These are phyloP conservation scores for Columba janthina DNA, from an alignment of 2,113 vertebrate genomes.

Conservation along the genomic window DNA sequence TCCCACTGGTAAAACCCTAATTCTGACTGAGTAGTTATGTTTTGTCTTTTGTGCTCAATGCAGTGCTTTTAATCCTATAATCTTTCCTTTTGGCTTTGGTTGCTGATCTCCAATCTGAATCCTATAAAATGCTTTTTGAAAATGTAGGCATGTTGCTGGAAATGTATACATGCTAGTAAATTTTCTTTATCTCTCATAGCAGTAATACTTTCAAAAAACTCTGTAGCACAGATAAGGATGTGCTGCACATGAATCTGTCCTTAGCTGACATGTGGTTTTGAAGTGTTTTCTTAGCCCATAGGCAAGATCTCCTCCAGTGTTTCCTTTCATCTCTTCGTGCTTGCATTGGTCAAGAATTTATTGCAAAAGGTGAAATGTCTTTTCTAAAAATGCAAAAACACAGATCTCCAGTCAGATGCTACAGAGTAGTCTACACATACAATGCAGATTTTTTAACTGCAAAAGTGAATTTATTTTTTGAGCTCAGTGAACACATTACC, in stretches of 20 bases:
- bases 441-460: background rate
- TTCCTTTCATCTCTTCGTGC: slow-evolving; percentile 4
- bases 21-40: background rate
- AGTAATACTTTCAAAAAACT: slow-evolving; percentile 11
- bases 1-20: background rate
- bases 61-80: background rate
- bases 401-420: background rate
- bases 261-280: slow-evolving; percentile 24
- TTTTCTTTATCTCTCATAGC: slow-evolving; percentile 15
- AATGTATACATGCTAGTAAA: background rate
- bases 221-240: background rate
- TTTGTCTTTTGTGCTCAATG: background rate
- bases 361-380: slow-evolving; percentile 1
- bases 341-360: slow-evolving; percentile 1
- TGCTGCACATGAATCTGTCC: slow-evolving; percentile 57
- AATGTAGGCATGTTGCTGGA: background rate
- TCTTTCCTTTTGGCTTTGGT: slow-evolving; percentile 16
- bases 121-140: background rate
- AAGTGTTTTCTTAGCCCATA: slow-evolving; percentile 28
- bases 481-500: background rate
- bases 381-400: background rate
- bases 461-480: background rate
- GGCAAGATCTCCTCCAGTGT: background rate
- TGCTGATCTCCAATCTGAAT: background rate
- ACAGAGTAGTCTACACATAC: background rate